These are phyloP conservation scores for Rhamnusium bicolor DNA, from an alignment of 2,888 invertebrate genomes.

Conservation along the genomic window DNA sequence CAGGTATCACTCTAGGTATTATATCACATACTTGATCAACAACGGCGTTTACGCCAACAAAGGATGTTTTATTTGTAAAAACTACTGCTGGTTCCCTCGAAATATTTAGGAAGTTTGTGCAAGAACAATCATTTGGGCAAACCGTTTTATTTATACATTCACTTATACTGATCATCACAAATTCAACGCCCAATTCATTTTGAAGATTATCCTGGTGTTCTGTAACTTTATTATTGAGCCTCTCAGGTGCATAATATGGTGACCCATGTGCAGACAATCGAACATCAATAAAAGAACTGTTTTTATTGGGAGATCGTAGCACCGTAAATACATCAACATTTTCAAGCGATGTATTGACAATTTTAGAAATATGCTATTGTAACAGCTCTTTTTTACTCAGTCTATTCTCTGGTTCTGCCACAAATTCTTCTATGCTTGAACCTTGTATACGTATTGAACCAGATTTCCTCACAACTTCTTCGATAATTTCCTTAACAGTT, in stretches of 20 bases:
- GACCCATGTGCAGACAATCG: constrained; percentile 95
- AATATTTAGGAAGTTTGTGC: constrained; percentile 82
- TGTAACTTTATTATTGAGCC: constrained; percentile 88
- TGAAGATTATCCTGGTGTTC: constrained; percentile 82
- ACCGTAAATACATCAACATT: constrained; percentile 97
- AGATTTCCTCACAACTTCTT: constrained; percentile 93
- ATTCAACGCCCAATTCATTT: constrained; percentile 79
- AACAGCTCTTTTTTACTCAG: constrained; percentile 82
- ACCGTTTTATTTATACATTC: constrained; percentile 87
- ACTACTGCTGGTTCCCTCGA: constrained; percentile 85
- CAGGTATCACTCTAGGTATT: constrained; percentile 49
- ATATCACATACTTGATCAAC: constrained; percentile 86
- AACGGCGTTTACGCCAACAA: constrained; percentile 92
- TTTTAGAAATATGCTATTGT: constrained; percentile 76
- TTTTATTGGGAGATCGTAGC: constrained; percentile 76
- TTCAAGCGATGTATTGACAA: constrained; percentile 84
- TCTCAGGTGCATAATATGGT: constrained; percentile 92
- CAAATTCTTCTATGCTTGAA: constrained; percentile 89
- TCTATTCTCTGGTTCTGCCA: constrained; percentile 74
- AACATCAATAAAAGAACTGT: constrained; percentile 84
- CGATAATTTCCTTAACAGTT: constrained; percentile 88
- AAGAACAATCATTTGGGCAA: constrained; percentile 81
- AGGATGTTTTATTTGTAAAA: constrained; percentile 93
- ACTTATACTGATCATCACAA: constrained; percentile 93
- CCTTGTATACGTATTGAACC: constrained; percentile 91